These are phyloP conservation scores for Ditula angustiorana DNA, from an alignment of 2,888 invertebrate species.

Conservation along the genomic window DNA sequence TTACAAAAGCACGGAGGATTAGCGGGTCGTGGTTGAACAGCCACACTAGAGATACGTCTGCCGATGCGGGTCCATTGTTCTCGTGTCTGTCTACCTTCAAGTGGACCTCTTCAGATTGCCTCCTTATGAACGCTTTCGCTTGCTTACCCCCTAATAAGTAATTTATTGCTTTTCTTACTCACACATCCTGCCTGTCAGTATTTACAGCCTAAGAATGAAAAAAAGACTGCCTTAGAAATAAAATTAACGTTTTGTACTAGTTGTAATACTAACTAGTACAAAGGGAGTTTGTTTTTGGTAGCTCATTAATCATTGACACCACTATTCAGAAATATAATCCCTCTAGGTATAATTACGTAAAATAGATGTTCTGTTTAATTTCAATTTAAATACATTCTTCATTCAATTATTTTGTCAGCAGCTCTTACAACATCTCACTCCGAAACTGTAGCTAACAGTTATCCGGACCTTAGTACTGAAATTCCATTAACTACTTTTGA, in stretches of 20 bases:
- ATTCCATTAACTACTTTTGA: neutral
- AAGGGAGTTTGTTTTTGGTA: no score
- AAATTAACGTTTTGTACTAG: neutral
- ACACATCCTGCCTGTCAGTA: neutral
- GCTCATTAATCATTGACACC: no score
- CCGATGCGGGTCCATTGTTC: conserved; percentile 57
- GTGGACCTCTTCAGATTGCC: conserved; percentile 30
- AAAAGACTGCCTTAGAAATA: neutral
- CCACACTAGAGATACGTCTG: conserved; percentile 41
- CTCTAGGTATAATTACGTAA: no score
- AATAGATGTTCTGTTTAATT: no score
- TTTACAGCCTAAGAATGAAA: neutral
- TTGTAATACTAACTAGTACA: no score
- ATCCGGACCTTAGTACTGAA: neutral
- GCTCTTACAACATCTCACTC: neutral
- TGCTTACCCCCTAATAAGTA: neutral
- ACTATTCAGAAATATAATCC: no score
- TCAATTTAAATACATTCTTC: no score
- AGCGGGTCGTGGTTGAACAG: conserved; percentile 17
- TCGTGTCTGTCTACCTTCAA: conserved; percentile 53
- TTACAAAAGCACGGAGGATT: conserved; percentile 28
- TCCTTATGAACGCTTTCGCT: conserved; percentile 15
- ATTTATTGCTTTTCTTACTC: conserved; percentile 4
- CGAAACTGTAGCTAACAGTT: neutral
- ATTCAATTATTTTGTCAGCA: neutral